Evolutionary conservation across 2,797 vertebrate species (phyloP).

Genomic region (Miichthys miiuy): DNA sequence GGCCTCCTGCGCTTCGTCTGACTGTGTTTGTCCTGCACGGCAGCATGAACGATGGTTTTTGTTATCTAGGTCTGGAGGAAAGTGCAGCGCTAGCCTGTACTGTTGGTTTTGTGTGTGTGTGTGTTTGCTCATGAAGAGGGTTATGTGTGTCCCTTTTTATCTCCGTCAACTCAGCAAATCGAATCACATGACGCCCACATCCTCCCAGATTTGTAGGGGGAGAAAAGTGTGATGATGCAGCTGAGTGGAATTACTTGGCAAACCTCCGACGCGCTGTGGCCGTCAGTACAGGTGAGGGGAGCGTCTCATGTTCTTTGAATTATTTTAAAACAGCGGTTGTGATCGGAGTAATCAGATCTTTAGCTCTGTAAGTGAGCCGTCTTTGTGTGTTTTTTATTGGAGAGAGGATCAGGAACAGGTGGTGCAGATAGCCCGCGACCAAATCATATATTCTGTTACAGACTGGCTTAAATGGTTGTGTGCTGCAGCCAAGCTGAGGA

Average conservation of each 20-base stretch:
- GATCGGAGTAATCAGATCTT: conserved; percentile 21
- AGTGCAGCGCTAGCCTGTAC: conserved; percentile 12
- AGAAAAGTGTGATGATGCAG: conserved; percentile 63
- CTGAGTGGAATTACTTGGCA: conserved; percentile 47
- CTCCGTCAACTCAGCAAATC: conserved; percentile 71
- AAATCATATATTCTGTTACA: conserved; percentile 35
- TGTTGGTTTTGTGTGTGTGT: background rate
- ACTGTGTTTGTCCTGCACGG: conserved; percentile 6
- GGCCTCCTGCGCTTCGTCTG: background rate
- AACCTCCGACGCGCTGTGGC: conserved; percentile 12
- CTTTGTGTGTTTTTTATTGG: conserved; percentile 13
- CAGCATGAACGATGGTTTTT: conserved; percentile 23
- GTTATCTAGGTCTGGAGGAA: conserved; percentile 27
- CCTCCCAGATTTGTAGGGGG: conserved; percentile 64
- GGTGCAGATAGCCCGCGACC: background rate
- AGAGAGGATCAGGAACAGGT: conserved; percentile 37
- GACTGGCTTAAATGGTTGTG: conserved; percentile 1
- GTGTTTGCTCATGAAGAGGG: conserved; percentile 50
- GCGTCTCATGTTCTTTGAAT: background rate
- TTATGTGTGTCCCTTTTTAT: conserved; percentile 55
- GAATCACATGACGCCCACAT: conserved; percentile 78
- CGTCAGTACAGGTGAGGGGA: conserved; percentile 25
- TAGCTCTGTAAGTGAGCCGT: conserved; percentile 10
- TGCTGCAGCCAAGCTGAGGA: background rate
- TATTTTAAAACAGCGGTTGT: conserved; percentile 14